Evolutionary conservation across 2,888 invertebrate species (phyloP).

Genomic region (Coremacera marginata): DNA sequence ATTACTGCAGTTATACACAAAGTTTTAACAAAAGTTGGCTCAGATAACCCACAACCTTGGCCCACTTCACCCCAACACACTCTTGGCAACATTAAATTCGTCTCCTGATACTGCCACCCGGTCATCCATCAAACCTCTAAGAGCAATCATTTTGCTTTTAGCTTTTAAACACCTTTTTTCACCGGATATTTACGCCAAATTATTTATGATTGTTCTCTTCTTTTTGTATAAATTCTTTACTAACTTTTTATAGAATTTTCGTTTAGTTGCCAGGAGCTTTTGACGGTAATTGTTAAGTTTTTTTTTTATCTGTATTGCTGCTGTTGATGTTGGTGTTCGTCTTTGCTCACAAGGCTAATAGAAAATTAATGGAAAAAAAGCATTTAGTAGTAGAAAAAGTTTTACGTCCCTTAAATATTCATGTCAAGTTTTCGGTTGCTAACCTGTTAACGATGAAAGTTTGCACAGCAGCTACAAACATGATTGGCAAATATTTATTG

Average conservation of each 20-base stretch:
- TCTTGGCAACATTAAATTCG: no score
- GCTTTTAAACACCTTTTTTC: constrained; percentile 10
- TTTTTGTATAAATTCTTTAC: constrained; percentile 26
- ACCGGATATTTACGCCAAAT: constrained; percentile 22
- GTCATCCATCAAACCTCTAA: no score
- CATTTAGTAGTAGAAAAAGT: neutral
- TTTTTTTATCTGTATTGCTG: constrained; percentile 24
- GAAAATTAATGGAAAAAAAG: constrained; percentile 28
- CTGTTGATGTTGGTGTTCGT: no score
- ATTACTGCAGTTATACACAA: constrained; percentile 44
- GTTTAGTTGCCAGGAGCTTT: neutral
- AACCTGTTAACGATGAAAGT: neutral
- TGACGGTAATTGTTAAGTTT: constrained; percentile 60
- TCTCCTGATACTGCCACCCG: no score
- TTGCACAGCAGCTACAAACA: neutral
- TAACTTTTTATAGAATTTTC: neutral
- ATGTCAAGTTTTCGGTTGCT: neutral
- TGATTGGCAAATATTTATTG: no score
- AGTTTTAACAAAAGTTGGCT: constrained; percentile 29
- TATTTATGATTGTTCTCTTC: constrained; percentile 44
- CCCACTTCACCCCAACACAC: no score
- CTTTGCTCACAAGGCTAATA: neutral
- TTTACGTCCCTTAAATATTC: neutral
- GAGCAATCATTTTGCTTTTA: neutral
- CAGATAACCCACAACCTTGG: no score